These are phyloP conservation scores for Pseudococcus viburni DNA, from an alignment of 2,888 invertebrate genomes.

Conservation along the genomic window DNA sequence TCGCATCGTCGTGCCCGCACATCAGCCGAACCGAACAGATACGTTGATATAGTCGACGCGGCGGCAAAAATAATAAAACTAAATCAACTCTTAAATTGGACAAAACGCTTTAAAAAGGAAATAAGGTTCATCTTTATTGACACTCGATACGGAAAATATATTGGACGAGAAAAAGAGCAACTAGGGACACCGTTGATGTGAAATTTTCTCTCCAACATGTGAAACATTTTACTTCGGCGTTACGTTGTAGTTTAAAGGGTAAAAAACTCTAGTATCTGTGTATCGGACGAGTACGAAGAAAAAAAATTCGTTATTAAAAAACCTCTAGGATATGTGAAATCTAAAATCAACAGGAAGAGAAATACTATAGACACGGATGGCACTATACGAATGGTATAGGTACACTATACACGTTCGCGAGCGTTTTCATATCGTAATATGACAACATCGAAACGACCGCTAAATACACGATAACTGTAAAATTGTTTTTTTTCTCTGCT, in stretches of 20 bases:
- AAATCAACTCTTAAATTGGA: slow-evolving; percentile 27
- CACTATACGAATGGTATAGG: neutral
- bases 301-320: slow-evolving; percentile 24
- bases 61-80: slow-evolving; percentile 20
- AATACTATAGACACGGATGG: neutral
- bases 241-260: neutral
- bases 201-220: neutral
- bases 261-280: neutral
- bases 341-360: slow-evolving; percentile 45
- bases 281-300: neutral
- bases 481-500: neutral
- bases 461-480: slow-evolving; percentile 1
- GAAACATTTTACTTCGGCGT: neutral
- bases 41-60: slow-evolving; percentile 6
- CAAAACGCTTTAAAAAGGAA: neutral
- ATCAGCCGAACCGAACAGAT: slow-evolving; percentile 11
- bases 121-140: slow-evolving; percentile 31
- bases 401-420: neutral
- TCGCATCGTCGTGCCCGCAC: neutral
- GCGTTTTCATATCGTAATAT: slow-evolving; percentile 12
- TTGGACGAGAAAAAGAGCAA: slow-evolving; percentile 24
- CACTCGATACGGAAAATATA: neutral
- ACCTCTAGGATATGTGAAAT: slow-evolving; percentile 13
- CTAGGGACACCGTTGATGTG: neutral
- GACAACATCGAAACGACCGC: slow-evolving; percentile 23